Evolutionary conservation across 1,140 invertebrate genomes (phyloP).

Genomic region (Steinernema khuongi): DNA sequence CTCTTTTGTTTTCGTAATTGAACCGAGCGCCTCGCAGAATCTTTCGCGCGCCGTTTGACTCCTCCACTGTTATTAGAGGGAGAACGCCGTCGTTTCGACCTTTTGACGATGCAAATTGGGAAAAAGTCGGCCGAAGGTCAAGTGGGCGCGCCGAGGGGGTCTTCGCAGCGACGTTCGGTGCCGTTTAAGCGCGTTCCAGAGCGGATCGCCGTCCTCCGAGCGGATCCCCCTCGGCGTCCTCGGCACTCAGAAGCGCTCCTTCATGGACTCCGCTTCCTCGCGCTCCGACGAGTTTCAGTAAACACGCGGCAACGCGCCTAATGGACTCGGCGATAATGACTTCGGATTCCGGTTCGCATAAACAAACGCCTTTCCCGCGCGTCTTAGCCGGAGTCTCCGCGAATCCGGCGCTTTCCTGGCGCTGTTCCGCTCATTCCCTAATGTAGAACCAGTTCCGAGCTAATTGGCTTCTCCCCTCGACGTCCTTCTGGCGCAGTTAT

Average conservation of each 20-base stretch:
- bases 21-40: not conserved
- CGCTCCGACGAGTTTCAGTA: not conserved
- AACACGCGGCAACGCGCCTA: not conserved
- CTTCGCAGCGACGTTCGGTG: not conserved
- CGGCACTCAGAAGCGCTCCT: not conserved
- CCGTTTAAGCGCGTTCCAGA: too few species aligned
- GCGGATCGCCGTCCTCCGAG: not conserved
- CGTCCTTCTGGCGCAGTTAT: not conserved
- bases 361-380: not conserved
- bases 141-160: not conserved
- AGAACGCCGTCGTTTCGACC: not conserved
- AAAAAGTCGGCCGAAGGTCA: slow-evolving; percentile 10
- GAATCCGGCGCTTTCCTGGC: not conserved
- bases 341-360: not conserved
- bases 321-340: not conserved
- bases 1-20: slow-evolving; percentile 13
- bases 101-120: not conserved
- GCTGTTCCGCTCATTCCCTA: not conserved
- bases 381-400: not conserved
- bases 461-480: not conserved
- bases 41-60: not conserved
- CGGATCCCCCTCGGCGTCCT: not conserved
- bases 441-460: slow-evolving; percentile 14
- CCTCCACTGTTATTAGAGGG: not conserved
- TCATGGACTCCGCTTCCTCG: not conserved